phyloP scores from a whole-genome alignment of 2,888 invertebrate genomes.

The Protodeltote pygarga region DNA sequence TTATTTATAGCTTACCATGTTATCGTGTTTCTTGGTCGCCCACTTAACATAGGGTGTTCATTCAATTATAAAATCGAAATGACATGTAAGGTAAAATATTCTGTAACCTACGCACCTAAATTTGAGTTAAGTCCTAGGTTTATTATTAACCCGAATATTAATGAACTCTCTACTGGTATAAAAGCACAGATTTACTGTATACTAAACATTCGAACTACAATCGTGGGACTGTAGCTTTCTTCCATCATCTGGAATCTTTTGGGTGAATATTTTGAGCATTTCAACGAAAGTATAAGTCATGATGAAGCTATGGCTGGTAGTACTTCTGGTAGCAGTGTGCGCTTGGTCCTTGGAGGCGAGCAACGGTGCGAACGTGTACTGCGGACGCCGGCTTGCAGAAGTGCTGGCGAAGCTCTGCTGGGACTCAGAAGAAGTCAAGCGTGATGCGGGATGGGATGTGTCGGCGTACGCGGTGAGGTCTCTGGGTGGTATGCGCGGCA shows the following conservation, averaged over 20 bases:
- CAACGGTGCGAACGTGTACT: conserved; percentile 7
- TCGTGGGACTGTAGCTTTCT: neutral
- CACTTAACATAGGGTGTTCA: neutral
- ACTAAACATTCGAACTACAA: conserved; percentile 14
- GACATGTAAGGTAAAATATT: conserved; percentile 16
- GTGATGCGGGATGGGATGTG: conserved; percentile 26
- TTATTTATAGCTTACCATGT: neutral
- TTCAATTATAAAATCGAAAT: conserved; percentile 12
- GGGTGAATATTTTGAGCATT: neutral
- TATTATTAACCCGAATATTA: conserved; percentile 20
- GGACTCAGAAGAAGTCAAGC: conserved; percentile 10
- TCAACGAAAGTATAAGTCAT: neutral
- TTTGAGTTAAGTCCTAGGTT: neutral
- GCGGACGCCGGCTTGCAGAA: conserved; percentile 16
- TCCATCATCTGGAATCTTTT: neutral
- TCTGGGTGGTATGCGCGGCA: conserved; percentile 30
- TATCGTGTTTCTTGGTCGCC: neutral
- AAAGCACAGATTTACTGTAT: conserved; percentile 1
- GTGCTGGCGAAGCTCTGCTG: conserved; percentile 7
- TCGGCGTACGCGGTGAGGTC: neutral
- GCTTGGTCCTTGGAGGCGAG: conserved; percentile 13
- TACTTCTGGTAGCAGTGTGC: conserved; percentile 5
- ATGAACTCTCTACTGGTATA: conserved; percentile 18
- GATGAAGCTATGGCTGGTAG: conserved; percentile 19
- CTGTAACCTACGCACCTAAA: conserved; percentile 13